Percentiles rank a stretch among this genome's conserved stretches.
phyloP scores from a whole-genome alignment of 1,140 invertebrate genomes.

The Drosophila trapezifrons region DNA sequence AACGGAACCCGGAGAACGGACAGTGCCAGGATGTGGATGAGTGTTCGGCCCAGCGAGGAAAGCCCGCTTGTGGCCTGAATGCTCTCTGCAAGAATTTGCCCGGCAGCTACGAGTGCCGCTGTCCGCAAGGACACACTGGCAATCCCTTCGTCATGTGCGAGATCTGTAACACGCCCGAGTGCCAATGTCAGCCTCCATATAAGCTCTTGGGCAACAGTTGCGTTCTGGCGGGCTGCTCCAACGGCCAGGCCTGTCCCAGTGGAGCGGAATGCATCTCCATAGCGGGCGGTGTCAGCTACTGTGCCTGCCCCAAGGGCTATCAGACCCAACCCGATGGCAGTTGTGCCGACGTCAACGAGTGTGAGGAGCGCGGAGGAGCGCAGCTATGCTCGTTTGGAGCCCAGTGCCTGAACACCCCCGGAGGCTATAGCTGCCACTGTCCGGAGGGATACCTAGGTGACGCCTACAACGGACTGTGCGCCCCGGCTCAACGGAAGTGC shows the following conservation, averaged over 20 bases:
- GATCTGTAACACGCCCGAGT: conserved; percentile 92
- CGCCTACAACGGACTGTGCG: conserved; percentile 89
- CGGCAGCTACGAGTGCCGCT: conserved; percentile 97
- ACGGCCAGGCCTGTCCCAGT: conserved; percentile 90
- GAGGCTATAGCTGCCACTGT: conserved; percentile 92
- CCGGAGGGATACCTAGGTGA: conserved; percentile 90
- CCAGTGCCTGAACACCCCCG: conserved; percentile 92
- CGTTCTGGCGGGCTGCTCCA: conserved; percentile 92
- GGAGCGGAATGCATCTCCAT: conserved; percentile 95
- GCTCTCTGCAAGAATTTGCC: conserved; percentile 96
- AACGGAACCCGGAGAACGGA: conserved; percentile 88
- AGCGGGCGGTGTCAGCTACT: conserved; percentile 94
- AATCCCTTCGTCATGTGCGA: conserved; percentile 94
- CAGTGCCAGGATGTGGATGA: conserved; percentile 95
- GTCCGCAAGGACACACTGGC: conserved; percentile 93
- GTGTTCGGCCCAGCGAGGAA: conserved; percentile 89
- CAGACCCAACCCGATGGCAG: conserved; percentile 89
- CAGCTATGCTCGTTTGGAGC: conserved; percentile 93
- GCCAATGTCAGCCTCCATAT: conserved; percentile 94
- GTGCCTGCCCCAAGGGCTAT: conserved; percentile 93
- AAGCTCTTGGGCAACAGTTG: conserved; percentile 92
- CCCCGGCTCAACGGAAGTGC: conserved; percentile 91
- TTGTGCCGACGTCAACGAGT: conserved; percentile 93
- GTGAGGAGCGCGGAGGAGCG: conserved; percentile 88
- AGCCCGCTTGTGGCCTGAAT: conserved; percentile 92